These are phyloP conservation scores for Florisuga fusca DNA, from an alignment of 2,797 vertebrate species.

Conservation along the genomic window DNA sequence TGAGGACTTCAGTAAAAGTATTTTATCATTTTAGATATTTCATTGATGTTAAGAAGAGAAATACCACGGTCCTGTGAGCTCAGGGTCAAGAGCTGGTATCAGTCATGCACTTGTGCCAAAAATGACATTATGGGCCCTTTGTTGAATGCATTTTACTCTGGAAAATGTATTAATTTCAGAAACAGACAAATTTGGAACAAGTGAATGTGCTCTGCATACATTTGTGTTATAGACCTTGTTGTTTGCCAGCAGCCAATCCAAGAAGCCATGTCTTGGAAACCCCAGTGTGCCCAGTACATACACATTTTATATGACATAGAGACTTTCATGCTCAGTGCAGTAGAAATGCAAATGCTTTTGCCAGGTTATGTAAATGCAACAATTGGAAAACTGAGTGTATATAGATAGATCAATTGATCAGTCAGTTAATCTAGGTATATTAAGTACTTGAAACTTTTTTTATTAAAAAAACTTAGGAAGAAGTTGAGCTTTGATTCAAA, in stretches of 20 bases:
- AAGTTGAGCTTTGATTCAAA: not conserved
- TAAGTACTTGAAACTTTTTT: not conserved
- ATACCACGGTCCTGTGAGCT: not conserved
- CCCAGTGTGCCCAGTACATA: not conserved
- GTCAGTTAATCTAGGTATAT: not conserved
- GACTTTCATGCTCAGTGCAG: not conserved
- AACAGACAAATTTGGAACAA: not conserved
- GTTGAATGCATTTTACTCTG: not conserved
- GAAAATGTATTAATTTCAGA: conserved; percentile 7
- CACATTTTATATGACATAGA: not conserved
- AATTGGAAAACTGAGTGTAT: not conserved
- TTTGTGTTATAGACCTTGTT: not conserved
- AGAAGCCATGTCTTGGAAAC: not conserved
- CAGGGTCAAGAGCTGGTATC: not conserved
- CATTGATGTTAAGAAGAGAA: not conserved
- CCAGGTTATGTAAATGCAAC: not conserved
- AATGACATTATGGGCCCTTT: not conserved
- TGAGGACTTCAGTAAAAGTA: not conserved
- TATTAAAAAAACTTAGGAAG: not conserved
- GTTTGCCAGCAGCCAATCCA: not conserved
- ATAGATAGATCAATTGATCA: not conserved
- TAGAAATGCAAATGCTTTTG: not conserved
- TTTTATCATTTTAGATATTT: not conserved
- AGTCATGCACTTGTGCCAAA: not conserved
- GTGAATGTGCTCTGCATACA: not conserved